These are phyloP conservation scores for Hippocampus comes DNA, from an alignment of 2,113 vertebrate genomes.

Conservation along the genomic window DNA sequence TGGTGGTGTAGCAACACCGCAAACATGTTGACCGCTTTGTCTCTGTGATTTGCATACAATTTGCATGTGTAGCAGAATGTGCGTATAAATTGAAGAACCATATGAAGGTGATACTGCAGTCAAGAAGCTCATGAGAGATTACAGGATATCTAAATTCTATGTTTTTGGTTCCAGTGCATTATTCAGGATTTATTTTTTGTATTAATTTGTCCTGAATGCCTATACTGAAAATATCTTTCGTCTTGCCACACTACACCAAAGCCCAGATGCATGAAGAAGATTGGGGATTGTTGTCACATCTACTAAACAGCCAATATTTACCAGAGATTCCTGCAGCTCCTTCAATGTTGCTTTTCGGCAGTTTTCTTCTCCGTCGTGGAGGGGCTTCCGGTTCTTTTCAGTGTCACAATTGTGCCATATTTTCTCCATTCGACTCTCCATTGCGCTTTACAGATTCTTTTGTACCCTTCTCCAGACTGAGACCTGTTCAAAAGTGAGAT, in stretches of 20 bases:
- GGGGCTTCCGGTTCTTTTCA: background rate
- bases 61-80: background rate
- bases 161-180: background rate
- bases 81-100: background rate
- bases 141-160: background rate
- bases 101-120: background rate
- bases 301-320: background rate
- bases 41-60: conserved; percentile 3
- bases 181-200: background rate
- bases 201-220: background rate
- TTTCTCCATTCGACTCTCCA: background rate
- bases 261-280: background rate
- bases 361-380: background rate
- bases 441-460: background rate
- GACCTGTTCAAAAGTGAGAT: background rate
- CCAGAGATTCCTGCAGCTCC: too few relatives aligned
- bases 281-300: background rate
- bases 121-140: background rate
- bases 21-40: background rate
- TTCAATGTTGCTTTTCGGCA: too few relatives aligned
- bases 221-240: too few relatives aligned
- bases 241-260: too few relatives aligned
- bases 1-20: conserved; percentile 2
- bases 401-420: background rate
- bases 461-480: background rate